Conservation (phyloP, 2,797 vertebrate genomes). For the Aphelocoma californica region DNA sequence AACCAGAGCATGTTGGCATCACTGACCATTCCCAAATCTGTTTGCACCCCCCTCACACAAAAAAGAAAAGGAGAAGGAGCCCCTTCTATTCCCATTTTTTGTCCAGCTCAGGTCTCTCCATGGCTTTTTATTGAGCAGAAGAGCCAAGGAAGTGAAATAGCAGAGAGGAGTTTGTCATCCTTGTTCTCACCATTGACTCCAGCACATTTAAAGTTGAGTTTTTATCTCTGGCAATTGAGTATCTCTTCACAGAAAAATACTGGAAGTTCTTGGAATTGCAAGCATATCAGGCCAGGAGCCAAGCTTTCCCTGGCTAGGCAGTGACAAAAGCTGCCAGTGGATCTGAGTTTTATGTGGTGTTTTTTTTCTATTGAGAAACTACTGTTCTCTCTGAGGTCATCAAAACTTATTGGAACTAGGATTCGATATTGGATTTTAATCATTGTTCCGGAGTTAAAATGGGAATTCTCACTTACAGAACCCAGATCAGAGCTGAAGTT, state of each 20-base stretch:
- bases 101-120: neutral
- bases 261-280: constrained; percentile 59
- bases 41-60: neutral
- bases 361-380: constrained; percentile 31
- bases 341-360: constrained; percentile 29
- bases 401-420: neutral
- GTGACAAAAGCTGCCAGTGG: constrained; percentile 12
- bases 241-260: constrained; percentile 42
- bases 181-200: neutral
- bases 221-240: neutral
- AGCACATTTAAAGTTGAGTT: neutral
- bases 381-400: constrained; percentile 56
- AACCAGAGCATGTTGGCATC: neutral
- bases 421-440: neutral
- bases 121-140: neutral
- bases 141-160: neutral
- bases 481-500: neutral
- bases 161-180: neutral
- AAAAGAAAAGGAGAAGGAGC: neutral
- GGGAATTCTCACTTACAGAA: neutral
- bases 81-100: neutral
- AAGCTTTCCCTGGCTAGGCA: constrained; percentile 1
- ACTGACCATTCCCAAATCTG: neutral
- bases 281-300: neutral
- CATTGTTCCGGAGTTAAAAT: neutral